Conservation (phyloP, 2,113 vertebrate genomes). For the Tyrannus savana region DNA sequence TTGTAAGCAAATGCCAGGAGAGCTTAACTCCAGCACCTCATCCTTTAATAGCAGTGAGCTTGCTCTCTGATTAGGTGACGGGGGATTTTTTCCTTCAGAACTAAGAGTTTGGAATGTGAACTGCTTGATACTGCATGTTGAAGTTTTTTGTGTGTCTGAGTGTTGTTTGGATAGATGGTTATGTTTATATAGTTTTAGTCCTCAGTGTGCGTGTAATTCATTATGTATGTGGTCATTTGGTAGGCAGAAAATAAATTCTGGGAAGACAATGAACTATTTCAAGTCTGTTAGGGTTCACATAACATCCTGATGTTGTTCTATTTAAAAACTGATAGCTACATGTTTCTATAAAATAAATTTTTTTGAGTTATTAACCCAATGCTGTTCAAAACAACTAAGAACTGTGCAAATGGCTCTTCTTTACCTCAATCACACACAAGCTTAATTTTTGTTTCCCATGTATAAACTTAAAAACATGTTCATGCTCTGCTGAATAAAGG, state of each 20-base stretch:
- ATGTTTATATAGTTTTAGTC: not conserved
- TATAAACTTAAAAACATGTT: not conserved
- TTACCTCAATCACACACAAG: not conserved
- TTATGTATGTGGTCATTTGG: not conserved
- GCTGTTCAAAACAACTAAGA: not conserved
- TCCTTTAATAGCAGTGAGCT: not conserved
- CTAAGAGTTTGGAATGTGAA: not conserved
- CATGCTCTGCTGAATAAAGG: not conserved
- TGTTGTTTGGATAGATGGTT: not conserved
- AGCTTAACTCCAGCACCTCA: not conserved
- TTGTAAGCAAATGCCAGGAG: not conserved
- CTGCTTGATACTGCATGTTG: not conserved
- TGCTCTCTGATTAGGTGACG: not conserved
- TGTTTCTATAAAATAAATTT: not conserved
- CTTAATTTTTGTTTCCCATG: not conserved
- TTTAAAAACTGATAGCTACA: not conserved
- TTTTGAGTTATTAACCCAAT: not conserved
- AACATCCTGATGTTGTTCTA: not conserved
- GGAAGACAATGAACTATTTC: constrained; percentile 8
- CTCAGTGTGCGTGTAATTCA: not conserved
- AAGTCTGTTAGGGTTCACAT: not conserved
- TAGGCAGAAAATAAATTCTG: constrained; percentile 5
- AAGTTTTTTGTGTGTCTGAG: not conserved
- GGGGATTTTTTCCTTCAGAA: not conserved
- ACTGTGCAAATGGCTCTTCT: not conserved